phyloP scores from a whole-genome alignment of 92 coral and sea anemone species.

The Epizoanthus illoricatus region DNA sequence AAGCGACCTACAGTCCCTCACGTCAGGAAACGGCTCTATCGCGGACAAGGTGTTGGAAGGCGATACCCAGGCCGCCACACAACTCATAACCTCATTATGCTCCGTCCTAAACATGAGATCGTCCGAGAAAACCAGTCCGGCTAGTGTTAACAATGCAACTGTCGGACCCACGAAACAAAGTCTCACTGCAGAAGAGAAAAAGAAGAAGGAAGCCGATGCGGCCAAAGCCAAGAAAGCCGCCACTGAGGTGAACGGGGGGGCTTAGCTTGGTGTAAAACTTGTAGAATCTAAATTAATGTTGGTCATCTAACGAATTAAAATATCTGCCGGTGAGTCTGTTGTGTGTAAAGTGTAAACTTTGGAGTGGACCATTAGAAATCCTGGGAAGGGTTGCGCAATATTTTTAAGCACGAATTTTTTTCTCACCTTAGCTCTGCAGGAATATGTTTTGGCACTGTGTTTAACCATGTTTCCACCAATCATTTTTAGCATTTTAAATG shows the following conservation, averaged over 20 bases:
- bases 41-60: slow-evolving; percentile 66
- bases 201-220: slow-evolving; percentile 14
- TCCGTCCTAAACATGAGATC: slow-evolving; percentile 42
- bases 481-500: too few relatives aligned
- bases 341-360: too few relatives aligned
- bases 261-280: too few relatives aligned
- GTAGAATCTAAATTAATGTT: too few relatives aligned
- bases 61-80: slow-evolving; percentile 62
- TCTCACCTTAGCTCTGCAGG: too few relatives aligned
- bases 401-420: too few relatives aligned
- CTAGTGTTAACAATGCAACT: background rate
- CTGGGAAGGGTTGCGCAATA: too few relatives aligned
- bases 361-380: too few relatives aligned
- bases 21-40: slow-evolving; percentile 51
- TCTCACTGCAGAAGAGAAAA: background rate
- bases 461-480: too few relatives aligned
- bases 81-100: slow-evolving; percentile 44
- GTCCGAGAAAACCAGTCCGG: background rate
- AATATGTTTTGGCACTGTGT: too few relatives aligned
- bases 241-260: background rate
- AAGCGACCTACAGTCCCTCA: slow-evolving; percentile 36
- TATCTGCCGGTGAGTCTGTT: too few relatives aligned
- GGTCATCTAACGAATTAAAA: too few relatives aligned
- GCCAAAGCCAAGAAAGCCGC: slow-evolving; percentile 7
- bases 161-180: background rate